phyloP scores from a whole-genome alignment of 2,888 invertebrate species.

The Sepiola atlantica region DNA sequence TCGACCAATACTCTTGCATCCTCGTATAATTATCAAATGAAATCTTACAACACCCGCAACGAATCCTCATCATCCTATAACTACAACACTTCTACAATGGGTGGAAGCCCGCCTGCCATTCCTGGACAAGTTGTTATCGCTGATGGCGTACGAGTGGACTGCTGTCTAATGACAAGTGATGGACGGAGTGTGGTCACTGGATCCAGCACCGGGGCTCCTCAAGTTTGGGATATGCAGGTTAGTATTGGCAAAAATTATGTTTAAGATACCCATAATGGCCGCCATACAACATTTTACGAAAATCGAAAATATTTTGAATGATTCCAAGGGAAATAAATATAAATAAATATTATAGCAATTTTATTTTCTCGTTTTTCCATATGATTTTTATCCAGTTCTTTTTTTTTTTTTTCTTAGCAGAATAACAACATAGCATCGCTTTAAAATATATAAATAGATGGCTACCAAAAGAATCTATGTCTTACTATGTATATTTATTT shows the following conservation, averaged over 20 bases:
- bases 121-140: constrained; percentile 56
- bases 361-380: too few relatives aligned
- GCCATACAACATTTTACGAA: too few relatives aligned
- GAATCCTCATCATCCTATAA: constrained; percentile 61
- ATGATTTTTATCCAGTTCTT: too few relatives aligned
- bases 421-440: too few relatives aligned
- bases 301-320: too few relatives aligned
- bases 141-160: constrained; percentile 74
- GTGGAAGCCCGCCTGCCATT: constrained; percentile 52
- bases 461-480: too few relatives aligned
- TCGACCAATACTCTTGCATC: constrained; percentile 47
- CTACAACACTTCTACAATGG: constrained; percentile 61
- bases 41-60: constrained; percentile 60
- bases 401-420: too few relatives aligned
- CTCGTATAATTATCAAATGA: constrained; percentile 56
- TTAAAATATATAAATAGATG: too few relatives aligned
- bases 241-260: not conserved
- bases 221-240: constrained; percentile 75
- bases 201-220: constrained; percentile 73
- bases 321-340: too few relatives aligned
- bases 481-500: too few relatives aligned
- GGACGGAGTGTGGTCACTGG: constrained; percentile 73
- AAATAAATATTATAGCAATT: too few relatives aligned
- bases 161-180: constrained; percentile 71
- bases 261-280: too few relatives aligned